phyloP scores from a whole-genome alignment of 1,140 invertebrate species.

The Cydia pomonella region DNA sequence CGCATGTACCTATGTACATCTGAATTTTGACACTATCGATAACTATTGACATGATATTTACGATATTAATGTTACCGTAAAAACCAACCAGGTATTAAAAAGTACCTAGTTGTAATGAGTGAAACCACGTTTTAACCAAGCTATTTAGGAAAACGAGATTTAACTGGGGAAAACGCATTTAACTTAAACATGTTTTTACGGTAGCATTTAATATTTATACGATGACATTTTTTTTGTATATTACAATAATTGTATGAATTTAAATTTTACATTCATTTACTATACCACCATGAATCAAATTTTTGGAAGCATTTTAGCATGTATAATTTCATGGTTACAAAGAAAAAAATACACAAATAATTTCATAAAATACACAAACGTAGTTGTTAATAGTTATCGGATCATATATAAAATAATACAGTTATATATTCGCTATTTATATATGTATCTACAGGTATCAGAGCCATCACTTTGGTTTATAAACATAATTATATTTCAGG shows the following conservation, averaged over 20 bases:
- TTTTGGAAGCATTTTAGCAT: conserved; percentile 8
- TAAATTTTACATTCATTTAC: conserved; percentile 33
- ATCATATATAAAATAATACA: no score
- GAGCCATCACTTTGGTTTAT: no score
- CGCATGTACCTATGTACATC: conserved; percentile 39
- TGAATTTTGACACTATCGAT: conserved; percentile 43
- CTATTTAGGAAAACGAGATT: no score
- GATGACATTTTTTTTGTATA: background rate
- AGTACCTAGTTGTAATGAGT: no score
- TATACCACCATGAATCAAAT: background rate
- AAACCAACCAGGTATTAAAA: background rate
- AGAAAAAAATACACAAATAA: background rate
- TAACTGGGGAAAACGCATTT: no score
- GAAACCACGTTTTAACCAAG: no score
- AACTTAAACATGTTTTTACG: no score
- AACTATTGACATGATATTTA: conserved; percentile 20
- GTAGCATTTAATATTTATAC: no score
- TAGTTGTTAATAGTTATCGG: no score
- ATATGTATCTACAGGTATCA: no score
- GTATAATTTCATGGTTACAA: background rate
- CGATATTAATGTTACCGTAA: background rate
- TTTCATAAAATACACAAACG: background rate
- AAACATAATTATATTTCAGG: no score
- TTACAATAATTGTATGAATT: conserved; percentile 24
- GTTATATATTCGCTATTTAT: no score